A percentile compares a stretch with the other conserved stretches of the same genome.
phyloP scores from a whole-genome alignment of 2,797 vertebrate genomes.

The Cyprinodon diabolis region DNA sequence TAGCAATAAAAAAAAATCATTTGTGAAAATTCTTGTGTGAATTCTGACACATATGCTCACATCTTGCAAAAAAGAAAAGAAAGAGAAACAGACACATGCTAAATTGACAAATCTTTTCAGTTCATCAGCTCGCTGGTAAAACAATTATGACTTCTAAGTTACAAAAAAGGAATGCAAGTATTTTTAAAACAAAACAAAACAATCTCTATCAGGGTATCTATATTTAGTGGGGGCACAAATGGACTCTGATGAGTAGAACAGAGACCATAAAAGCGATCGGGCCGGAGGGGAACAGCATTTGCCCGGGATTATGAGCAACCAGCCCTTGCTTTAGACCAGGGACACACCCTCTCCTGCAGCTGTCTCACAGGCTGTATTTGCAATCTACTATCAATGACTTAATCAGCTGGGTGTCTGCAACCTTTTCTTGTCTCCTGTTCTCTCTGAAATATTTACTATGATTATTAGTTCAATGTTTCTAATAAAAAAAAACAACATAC shows the following conservation, averaged over 20 bases:
- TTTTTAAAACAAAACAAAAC: slow-evolving; percentile 57
- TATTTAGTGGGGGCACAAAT: slow-evolving; percentile 82
- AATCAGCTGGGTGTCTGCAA: slow-evolving; percentile 66
- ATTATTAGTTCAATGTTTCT: slow-evolving; percentile 16
- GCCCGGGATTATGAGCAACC: slow-evolving; percentile 81
- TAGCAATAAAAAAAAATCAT: slow-evolving; percentile 29
- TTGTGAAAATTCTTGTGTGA: slow-evolving; percentile 36
- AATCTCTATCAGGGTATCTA: slow-evolving; percentile 72
- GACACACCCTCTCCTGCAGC: slow-evolving; percentile 80
- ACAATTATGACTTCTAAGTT: slow-evolving; percentile 48
- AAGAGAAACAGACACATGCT: neutral
- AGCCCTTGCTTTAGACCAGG: slow-evolving; percentile 74
- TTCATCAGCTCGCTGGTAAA: slow-evolving; percentile 21
- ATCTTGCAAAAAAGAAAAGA: slow-evolving; percentile 6
- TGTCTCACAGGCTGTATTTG: slow-evolving; percentile 77
- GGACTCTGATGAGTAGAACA: slow-evolving; percentile 79
- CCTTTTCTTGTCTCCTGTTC: slow-evolving; percentile 19
- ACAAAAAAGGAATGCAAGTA: slow-evolving; percentile 53
- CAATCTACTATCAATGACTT: slow-evolving; percentile 81
- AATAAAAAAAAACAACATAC: neutral
- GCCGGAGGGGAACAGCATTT: slow-evolving; percentile 80
- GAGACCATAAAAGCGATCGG: slow-evolving; percentile 80
- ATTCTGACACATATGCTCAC: slow-evolving; percentile 37
- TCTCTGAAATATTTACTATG: slow-evolving; percentile 18
- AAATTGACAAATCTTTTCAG: slow-evolving; percentile 22